Conservation (phyloP, 2,797 vertebrate species). For the Darevskia nairensis region DNA sequence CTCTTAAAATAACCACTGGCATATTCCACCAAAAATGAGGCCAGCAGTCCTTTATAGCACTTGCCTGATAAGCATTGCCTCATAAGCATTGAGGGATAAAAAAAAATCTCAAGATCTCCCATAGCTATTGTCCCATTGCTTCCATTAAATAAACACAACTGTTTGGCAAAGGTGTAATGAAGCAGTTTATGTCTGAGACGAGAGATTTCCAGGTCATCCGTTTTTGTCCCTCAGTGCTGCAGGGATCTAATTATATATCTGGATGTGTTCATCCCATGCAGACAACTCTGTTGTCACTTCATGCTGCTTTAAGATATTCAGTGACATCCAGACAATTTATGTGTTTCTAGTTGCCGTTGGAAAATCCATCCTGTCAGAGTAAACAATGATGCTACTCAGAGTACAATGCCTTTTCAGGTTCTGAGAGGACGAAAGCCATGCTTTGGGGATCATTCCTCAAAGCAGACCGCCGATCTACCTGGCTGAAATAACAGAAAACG, state of each 20-base stretch:
- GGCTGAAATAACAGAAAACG: not conserved
- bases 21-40: not conserved
- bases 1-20: accelerated
- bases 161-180: conserved; percentile 30
- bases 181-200: not conserved
- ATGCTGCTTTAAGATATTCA: accelerated
- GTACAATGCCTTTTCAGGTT: not conserved
- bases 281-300: conserved; percentile 34
- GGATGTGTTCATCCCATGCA: conserved; percentile 32
- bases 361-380: accelerated
- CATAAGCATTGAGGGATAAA: accelerated
- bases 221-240: not conserved
- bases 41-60: conserved; percentile 11
- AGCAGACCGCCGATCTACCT: not conserved
- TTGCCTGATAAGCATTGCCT: no score
- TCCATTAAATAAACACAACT: not conserved
- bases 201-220: conserved; percentile 48
- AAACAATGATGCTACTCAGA: not conserved
- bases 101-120: not conserved
- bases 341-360: not conserved
- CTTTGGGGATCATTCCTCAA: not conserved
- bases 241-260: conserved; percentile 27
- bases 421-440: not conserved
- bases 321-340: not conserved
- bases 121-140: not conserved